Conservation (phyloP, 2,888 invertebrate species). For the Spisula subtruncata region DNA sequence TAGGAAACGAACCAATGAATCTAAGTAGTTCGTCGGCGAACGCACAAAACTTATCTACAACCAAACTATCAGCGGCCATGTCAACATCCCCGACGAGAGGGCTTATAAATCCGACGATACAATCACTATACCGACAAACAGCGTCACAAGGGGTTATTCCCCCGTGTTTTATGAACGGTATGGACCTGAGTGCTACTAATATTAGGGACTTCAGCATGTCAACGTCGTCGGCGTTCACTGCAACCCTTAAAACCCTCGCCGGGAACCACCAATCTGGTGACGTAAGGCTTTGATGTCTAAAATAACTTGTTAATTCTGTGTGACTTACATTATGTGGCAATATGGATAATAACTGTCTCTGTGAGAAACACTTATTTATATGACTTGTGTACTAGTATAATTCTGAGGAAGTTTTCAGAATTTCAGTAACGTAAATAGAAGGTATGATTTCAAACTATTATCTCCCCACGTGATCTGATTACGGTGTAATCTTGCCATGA, state of each 20-base stretch:
- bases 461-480: not conserved
- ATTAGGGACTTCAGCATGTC: conserved; percentile 69
- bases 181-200: conserved; percentile 66
- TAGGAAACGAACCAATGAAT: conserved; percentile 72
- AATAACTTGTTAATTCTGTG: not conserved
- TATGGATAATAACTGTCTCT: conserved; percentile 19
- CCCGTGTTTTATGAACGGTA: conserved; percentile 59
- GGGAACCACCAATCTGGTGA: conserved; percentile 62
- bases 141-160: conserved; percentile 46
- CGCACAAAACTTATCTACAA: conserved; percentile 33
- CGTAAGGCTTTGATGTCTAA: conserved; percentile 49
- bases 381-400: no score
- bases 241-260: conserved; percentile 69
- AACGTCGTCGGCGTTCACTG: conserved; percentile 71
- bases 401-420: not conserved
- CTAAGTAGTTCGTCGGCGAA: conserved; percentile 63
- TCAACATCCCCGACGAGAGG: conserved; percentile 53
- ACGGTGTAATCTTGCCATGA: not conserved
- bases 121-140: conserved; percentile 59
- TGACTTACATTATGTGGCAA: not conserved
- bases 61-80: conserved; percentile 38
- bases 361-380: not conserved
- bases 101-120: conserved; percentile 49
- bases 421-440: not conserved
- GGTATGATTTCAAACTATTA: not conserved